phyloP scores from a whole-genome alignment of 1,140 invertebrate species.

The Bombus waltoni region DNA sequence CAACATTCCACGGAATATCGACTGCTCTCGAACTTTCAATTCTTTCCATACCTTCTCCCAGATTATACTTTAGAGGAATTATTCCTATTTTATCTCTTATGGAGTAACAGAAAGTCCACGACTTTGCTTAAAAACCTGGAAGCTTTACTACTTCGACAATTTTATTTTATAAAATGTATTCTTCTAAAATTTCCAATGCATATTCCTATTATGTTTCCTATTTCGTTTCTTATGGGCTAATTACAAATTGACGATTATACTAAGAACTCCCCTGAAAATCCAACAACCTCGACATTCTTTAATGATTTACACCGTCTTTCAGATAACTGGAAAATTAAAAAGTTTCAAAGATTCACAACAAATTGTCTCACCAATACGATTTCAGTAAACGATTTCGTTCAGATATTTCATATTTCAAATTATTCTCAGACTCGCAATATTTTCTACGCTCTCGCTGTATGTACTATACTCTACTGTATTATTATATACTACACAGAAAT shows the following conservation, averaged over 20 bases:
- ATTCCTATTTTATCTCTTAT: neutral
- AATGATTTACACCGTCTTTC: too few relatives aligned
- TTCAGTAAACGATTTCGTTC: neutral
- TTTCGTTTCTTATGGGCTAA: neutral
- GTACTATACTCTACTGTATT: too few relatives aligned
- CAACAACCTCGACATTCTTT: too few relatives aligned
- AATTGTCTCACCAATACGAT: neutral
- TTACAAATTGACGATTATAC: too few relatives aligned
- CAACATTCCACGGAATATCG: neutral
- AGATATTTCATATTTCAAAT: neutral
- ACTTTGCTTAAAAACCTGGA: neutral
- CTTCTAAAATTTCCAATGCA: neutral
- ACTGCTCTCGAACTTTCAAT: neutral
- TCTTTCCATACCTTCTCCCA: neutral
- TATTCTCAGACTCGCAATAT: neutral
- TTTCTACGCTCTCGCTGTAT: neutral
- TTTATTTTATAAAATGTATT: neutral
- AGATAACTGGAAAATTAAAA: too few relatives aligned
- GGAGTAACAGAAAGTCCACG: too few relatives aligned
- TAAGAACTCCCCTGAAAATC: too few relatives aligned
- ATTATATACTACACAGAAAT: too few relatives aligned
- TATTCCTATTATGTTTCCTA: too few relatives aligned
- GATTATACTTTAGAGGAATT: neutral
- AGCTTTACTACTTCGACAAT: neutral
- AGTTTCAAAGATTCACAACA: too few relatives aligned